Conservation (phyloP, 1,140 invertebrate genomes). For the Drosophila navojoa region DNA sequence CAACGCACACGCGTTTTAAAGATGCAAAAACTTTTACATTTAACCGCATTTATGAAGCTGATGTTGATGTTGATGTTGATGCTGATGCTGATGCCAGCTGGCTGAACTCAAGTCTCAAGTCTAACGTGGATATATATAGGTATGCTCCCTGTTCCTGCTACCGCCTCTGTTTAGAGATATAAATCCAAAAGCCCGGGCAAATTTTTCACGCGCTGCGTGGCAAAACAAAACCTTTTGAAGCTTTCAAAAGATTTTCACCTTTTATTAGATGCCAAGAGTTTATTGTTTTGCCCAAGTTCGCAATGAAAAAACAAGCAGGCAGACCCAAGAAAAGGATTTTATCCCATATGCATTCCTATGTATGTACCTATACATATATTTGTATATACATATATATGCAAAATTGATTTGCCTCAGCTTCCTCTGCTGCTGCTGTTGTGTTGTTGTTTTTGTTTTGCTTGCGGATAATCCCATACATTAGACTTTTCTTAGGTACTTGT, state of each 20-base stretch:
- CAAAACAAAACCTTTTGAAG: conserved; percentile 61
- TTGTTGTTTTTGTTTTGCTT: conserved; percentile 71
- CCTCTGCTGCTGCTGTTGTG: conserved; percentile 49
- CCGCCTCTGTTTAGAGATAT: neutral
- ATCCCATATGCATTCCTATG: conserved; percentile 23
- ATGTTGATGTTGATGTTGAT: neutral
- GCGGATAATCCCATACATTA: conserved; percentile 78
- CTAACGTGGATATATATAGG: conserved; percentile 2
- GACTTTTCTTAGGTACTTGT: conserved; percentile 67
- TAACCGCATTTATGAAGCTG: conserved; percentile 73
- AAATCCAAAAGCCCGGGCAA: conserved; percentile 35
- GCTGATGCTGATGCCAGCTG: conserved; percentile 46
- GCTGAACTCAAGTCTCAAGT: conserved; percentile 15
- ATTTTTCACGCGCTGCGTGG: conserved; percentile 29
- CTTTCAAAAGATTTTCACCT: conserved; percentile 80
- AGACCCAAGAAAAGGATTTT: conserved; percentile 64
- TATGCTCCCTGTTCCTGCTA: neutral
- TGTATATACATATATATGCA: conserved; percentile 49
- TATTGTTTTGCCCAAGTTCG: conserved; percentile 76
- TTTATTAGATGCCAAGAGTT: conserved; percentile 80
- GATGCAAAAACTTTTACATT: conserved; percentile 78
- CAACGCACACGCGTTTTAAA: conserved; percentile 59
- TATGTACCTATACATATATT: conserved; percentile 40
- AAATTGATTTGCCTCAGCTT: conserved; percentile 74
- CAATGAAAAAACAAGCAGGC: conserved; percentile 36